Conservation (phyloP, 2,888 invertebrate species). For the Mythimna lalbum region DNA sequence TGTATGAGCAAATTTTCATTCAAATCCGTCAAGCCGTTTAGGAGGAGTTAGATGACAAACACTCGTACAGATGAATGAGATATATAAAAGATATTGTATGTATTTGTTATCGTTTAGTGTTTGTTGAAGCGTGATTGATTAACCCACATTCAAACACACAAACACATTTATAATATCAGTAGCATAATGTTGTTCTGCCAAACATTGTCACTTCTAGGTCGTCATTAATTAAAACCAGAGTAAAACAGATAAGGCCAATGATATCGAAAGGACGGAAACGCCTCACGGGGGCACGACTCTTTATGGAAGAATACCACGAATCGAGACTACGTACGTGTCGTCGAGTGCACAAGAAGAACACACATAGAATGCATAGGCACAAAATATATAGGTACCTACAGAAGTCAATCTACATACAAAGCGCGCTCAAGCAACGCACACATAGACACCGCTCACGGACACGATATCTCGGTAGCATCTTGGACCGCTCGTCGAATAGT, state of each 20-base stretch:
- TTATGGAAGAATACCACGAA: slow-evolving; percentile 51
- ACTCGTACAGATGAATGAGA: too few relatives aligned
- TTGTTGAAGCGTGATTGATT: background rate
- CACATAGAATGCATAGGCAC: slow-evolving; percentile 17
- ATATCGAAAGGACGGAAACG: slow-evolving; percentile 34
- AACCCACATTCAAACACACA: slow-evolving; percentile 9
- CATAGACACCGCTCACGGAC: too few relatives aligned
- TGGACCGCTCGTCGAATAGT: too few relatives aligned
- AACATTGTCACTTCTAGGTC: slow-evolving; percentile 32
- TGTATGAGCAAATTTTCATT: too few relatives aligned
- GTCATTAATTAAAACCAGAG: slow-evolving; percentile 40
- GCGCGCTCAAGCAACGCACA: too few relatives aligned
- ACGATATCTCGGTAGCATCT: too few relatives aligned
- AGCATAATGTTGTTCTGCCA: background rate
- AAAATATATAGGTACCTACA: too few relatives aligned
- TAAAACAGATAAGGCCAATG: slow-evolving; percentile 40
- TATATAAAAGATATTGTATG: too few relatives aligned
- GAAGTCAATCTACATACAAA: too few relatives aligned
- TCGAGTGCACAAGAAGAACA: background rate
- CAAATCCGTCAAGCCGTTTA: too few relatives aligned
- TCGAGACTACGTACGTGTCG: slow-evolving; percentile 34
- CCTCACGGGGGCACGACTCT: slow-evolving; percentile 36
- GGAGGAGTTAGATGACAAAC: too few relatives aligned
- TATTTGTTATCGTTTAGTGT: too few relatives aligned
- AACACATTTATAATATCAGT: background rate